phyloP scores from a whole-genome alignment of 1,140 invertebrate genomes.

The Contarinia nasturtii region DNA sequence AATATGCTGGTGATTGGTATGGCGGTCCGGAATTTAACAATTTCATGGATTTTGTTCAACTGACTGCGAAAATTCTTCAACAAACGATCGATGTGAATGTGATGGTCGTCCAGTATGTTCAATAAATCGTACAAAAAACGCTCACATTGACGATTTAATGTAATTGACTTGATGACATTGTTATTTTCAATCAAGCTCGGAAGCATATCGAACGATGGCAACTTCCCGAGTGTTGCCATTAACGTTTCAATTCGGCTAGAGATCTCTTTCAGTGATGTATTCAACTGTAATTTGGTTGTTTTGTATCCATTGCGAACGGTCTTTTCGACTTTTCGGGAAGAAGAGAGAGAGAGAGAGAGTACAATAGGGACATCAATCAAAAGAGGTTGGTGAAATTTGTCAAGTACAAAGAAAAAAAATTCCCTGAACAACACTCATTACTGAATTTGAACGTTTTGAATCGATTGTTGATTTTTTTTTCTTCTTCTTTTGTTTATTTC shows the following conservation, averaged over 20 bases:
- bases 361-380: neutral
- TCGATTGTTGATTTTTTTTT: neutral
- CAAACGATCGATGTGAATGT: neutral
- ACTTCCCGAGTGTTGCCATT: neutral
- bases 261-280: neutral
- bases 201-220: neutral
- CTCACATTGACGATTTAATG: slow-evolving; percentile 2
- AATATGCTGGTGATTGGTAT: slow-evolving; percentile 4
- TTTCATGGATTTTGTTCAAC: neutral
- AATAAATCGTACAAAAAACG: neutral
- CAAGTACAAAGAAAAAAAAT: neutral
- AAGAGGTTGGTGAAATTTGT: neutral
- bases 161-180: slow-evolving; percentile 1
- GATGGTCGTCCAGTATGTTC: neutral
- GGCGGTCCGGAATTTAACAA: slow-evolving; percentile 3
- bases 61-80: neutral
- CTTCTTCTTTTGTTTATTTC: no score
- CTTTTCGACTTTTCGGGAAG: neutral
- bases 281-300: neutral
- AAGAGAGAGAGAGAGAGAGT: no score
- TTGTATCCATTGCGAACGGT: neutral
- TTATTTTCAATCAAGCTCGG: neutral
- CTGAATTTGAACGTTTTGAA: neutral
- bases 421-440: neutral
- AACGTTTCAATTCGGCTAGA: neutral